Evolutionary conservation across 2,113 vertebrate genomes (phyloP).

Genomic region (Hucho hucho): DNA sequence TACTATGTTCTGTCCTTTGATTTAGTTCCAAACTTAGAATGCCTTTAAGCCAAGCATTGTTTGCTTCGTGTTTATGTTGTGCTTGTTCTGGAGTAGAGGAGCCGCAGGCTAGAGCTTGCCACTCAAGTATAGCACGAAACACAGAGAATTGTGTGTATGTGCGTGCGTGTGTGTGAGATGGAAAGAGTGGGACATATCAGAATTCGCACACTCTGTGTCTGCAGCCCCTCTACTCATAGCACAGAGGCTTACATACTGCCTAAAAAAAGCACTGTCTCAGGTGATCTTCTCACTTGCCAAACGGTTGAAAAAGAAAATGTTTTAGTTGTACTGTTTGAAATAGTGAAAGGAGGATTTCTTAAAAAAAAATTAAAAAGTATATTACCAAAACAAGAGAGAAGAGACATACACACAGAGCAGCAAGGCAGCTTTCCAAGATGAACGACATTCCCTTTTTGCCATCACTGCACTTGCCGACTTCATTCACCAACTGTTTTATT

Average conservation of each 20-base stretch:
- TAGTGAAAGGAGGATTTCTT: conserved; percentile 67
- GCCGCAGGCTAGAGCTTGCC: conserved; percentile 68
- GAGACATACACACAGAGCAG: conserved; percentile 45
- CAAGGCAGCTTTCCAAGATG: conserved; percentile 72
- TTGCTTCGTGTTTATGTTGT: conserved; percentile 79
- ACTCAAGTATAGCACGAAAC: too few relatives aligned
- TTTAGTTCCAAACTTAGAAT: conserved; percentile 81
- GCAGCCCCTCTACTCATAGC: conserved; percentile 83
- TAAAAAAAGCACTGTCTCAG: conserved; percentile 89
- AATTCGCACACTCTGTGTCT: conserved; percentile 64
- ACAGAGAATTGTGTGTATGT: too few relatives aligned
- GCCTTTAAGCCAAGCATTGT: conserved; percentile 83
- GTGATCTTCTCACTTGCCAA: conserved; percentile 94
- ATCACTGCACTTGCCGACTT: conserved; percentile 62
- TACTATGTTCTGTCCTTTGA: conserved; percentile 35
- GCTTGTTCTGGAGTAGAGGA: conserved; percentile 84
- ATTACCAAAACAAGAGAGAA: conserved; percentile 52
- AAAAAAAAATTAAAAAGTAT: conserved; percentile 20
- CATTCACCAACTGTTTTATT: conserved; percentile 47
- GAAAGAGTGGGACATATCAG: conserved; percentile 55
- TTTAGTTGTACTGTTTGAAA: conserved; percentile 82
- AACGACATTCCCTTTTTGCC: conserved; percentile 82
- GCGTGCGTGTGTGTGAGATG: conserved; percentile 50
- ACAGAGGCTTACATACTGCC: conserved; percentile 83
- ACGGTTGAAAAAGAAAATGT: conserved; percentile 39